Percentiles rank a stretch among this genome's conserved stretches.
These are phyloP conservation scores for Marasmarcha lunaedactyla DNA, from an alignment of 2,888 invertebrate genomes.

Conservation along the genomic window DNA sequence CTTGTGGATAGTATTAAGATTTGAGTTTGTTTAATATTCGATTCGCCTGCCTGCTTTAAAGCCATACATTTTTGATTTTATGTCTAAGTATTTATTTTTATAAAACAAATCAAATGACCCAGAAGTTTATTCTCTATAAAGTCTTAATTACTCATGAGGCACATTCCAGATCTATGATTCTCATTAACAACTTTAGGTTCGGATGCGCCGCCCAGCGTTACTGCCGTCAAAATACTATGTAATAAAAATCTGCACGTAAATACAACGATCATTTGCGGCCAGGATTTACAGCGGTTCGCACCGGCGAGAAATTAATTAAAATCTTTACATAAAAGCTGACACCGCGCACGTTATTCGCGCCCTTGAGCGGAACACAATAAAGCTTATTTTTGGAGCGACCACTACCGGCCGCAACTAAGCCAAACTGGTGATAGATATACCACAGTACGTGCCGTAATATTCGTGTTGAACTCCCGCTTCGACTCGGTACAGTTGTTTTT, in stretches of 20 bases:
- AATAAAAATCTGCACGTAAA: slow-evolving; percentile 6
- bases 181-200: background rate
- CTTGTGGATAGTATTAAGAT: no score
- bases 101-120: no score
- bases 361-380: slow-evolving; percentile 62
- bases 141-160: no score
- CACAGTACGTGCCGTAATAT: slow-evolving; percentile 1
- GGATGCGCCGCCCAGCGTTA: slow-evolving; percentile 2
- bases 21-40: no score
- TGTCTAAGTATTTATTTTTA: no score
- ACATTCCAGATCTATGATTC: background rate
- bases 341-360: slow-evolving; percentile 27
- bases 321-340: slow-evolving; percentile 39
- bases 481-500: no score
- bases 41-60: no score
- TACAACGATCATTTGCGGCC: slow-evolving; percentile 36
- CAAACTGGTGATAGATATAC: slow-evolving; percentile 45
- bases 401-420: slow-evolving; percentile 58
- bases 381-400: slow-evolving; percentile 59
- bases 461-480: slow-evolving; percentile 22
- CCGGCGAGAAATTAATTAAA: slow-evolving; percentile 41
- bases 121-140: no score
- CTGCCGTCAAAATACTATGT: background rate
- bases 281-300: slow-evolving; percentile 28
- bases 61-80: no score